A percentile compares a stretch with the other conserved stretches of the same genome.
Evolutionary conservation across 2,797 vertebrate genomes (phyloP).

Genomic region (Balearica regulorum): DNA sequence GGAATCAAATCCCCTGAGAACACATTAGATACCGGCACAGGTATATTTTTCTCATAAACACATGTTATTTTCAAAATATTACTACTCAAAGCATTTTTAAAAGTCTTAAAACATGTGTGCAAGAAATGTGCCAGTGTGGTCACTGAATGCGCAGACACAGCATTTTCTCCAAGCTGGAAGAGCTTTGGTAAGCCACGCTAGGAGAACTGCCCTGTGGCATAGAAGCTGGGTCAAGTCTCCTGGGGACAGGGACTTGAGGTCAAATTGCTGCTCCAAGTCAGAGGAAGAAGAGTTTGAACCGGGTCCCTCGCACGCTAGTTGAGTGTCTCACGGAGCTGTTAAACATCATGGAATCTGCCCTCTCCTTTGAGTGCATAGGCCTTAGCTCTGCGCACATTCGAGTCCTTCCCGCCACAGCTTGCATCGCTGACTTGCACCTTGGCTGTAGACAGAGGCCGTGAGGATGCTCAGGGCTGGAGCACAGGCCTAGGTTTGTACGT

Average conservation of each 20-base stretch:
- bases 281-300: background rate
- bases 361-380: background rate
- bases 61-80: background rate
- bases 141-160: background rate
- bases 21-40: background rate
- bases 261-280: background rate
- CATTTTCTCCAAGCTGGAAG: background rate
- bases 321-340: background rate
- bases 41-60: background rate
- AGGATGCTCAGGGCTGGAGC: accelerated
- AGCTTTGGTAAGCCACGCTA: background rate
- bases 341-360: background rate
- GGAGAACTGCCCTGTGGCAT: background rate
- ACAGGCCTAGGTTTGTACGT: background rate
- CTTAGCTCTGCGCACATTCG: background rate
- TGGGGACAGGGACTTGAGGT: background rate
- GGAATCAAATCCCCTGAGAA: background rate
- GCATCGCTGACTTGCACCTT: accelerated
- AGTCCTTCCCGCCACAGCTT: background rate
- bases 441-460: background rate
- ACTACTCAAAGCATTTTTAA: background rate
- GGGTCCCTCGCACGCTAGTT: background rate
- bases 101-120: accelerated
- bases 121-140: background rate
- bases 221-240: background rate